phyloP scores from a whole-genome alignment of 1,140 invertebrate species.

The Yoshiicerus persimilis region DNA sequence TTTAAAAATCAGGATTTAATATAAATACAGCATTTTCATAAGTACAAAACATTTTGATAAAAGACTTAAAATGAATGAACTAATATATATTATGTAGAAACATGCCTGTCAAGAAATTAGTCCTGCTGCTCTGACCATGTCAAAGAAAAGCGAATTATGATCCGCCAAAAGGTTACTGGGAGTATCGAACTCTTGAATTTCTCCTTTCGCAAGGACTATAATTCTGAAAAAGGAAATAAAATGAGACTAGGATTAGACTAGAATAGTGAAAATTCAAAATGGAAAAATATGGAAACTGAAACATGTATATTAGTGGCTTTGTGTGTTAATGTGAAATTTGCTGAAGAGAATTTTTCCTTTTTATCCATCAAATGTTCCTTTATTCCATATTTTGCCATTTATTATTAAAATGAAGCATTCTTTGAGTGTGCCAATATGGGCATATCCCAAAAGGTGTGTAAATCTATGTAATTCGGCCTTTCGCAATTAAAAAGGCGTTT shows the following conservation, averaged over 20 bases:
- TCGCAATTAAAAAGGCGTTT: no score
- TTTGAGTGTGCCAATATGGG: background rate
- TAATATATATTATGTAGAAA: background rate
- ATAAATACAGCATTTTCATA: no score
- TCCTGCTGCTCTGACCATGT: slow-evolving; percentile 44
- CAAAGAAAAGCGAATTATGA: slow-evolving; percentile 59
- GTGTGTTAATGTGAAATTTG: background rate
- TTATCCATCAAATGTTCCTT: background rate
- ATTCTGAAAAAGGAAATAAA: slow-evolving; percentile 56
- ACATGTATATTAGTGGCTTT: background rate
- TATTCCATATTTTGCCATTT: background rate
- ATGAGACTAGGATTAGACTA: background rate
- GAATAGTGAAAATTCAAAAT: background rate
- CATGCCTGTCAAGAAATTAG: background rate
- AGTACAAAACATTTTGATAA: no score
- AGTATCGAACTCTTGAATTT: slow-evolving; percentile 55
- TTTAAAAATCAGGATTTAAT: no score
- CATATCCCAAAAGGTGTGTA: background rate
- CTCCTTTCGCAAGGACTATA: slow-evolving; percentile 70
- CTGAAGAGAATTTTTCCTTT: background rate
- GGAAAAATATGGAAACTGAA: background rate
- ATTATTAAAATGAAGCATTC: background rate
- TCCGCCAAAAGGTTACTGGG: slow-evolving; percentile 49
- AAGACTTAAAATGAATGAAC: no score
- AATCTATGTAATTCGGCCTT: background rate